Evolutionary conservation across 2,113 vertebrate species (phyloP), one percentile per base, ranked within the genome.

Genomic region (Ptyas mucosa): DNA sequence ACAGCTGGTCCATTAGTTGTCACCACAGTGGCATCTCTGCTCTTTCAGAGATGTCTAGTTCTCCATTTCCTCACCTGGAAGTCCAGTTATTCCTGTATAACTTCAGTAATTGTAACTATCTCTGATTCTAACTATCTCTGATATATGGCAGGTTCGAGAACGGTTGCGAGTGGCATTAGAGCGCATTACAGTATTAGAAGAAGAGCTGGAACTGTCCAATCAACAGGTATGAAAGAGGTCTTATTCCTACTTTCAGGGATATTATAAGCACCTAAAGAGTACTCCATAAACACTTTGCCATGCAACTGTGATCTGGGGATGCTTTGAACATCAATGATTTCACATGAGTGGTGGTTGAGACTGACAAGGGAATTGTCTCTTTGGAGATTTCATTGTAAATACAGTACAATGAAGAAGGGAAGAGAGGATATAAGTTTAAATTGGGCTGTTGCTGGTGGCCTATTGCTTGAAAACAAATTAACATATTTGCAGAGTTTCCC

Each of bases 161-260:
- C 95, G 99, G 69, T 97, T 99, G 89, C 98, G 99, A 43, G 98
- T 99, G 96, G 98, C 99, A 0, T 94, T 99, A 96, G 98, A 99
- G 96, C 97, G 99, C 1, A 98, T 99, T 89, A 96, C 98, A 0
- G 96, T 97, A 6, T 96, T 99, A 58, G 99, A 99, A 94, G 99
- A 99, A 24, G 98, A 99, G 96, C 96, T 99, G 94, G 98, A 99
- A 96, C 94, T 98, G 2, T 98, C 98, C 34, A 98, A 98, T 75
- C 98, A 99, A 87, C 98, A 99, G 97, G 99, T 98, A 95, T 0
- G 91, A 12, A 88, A 53, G 18, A n/a, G 61, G 14, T 9, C 52
- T 49, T 61, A 14, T 20, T 46, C 20, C 29, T 11, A 8, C 10
- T 5, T 87, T 46, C 21, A 87, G 12, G 51, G 24, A 26, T 49